Base-by-base conservation (phyloP, 2,888 invertebrate genomes). In the Idaea biselata region DNA sequence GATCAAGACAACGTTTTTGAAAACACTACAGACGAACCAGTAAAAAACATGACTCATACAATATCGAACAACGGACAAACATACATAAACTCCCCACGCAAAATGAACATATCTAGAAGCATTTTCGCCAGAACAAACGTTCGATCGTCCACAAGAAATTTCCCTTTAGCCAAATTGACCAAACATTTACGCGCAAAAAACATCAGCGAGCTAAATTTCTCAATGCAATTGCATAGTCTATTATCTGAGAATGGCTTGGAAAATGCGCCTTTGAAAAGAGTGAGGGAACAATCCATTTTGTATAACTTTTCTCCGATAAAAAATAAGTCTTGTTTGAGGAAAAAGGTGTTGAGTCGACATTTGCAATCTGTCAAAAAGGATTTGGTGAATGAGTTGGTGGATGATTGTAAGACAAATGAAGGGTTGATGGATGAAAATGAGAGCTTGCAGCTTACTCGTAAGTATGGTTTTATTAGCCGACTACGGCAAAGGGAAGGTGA, bases 361-460 rank as follows among this genome's bases (percentile, higher is more conserved):
- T 76, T 77, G 32, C 70, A 79, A 18, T 69, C 73, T 2, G 68
- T 71, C 14, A 73, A 69, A 32, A 73, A 68, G 31, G 72, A 75
- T 17, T 14, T 56, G 17, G 14, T 68, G 1, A 70, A 73, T 7
- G 67, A 67, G 54, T 67, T 66, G 59, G 63, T 65, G n/a, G 66
- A 68, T 64, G 62, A 57, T 8, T 67, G 58, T n/a, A 66, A 67
- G 16, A 72, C 71, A 31, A 78, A 71, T 61, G 81, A 74, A n/a
- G 79, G 73, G 61, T 62, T 82, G 5, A 75, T 87, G 66, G 86
- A 89, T 73, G 87, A 84, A 33, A 77, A 80, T 3, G 84, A 81
- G 16, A 87, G 83, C 71, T 76, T 91, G 60, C 91, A 91, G 73
- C 87, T 92, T 64, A 88, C 91, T 75, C 90, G 91, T 91, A 75